Conservation (phyloP, 1,140 invertebrate genomes). For the Drosophila setifemur region DNA sequence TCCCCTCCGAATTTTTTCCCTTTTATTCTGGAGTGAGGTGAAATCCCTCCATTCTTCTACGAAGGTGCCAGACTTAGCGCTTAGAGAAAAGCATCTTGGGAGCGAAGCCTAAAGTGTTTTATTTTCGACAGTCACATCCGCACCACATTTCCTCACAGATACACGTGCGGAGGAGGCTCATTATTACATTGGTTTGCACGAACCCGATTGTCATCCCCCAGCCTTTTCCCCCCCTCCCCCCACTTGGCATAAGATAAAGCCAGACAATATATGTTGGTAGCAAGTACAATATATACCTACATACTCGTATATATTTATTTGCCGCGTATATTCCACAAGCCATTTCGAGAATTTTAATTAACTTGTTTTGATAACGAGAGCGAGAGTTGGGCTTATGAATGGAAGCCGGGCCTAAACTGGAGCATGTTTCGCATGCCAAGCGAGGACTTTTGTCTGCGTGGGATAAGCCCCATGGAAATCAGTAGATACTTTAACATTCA, state of each 20-base stretch:
- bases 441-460: not conserved
- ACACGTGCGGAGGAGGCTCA: constrained; percentile 38
- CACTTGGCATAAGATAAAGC: constrained; percentile 38
- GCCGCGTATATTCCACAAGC: constrained; percentile 42
- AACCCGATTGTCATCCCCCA: constrained; percentile 38
- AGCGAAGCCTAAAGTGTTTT: constrained; percentile 65
- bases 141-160: constrained; percentile 49
- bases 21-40: not conserved
- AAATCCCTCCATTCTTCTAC: not conserved
- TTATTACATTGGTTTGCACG: constrained; percentile 53
- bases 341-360: constrained; percentile 74
- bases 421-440: constrained; percentile 32
- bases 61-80: constrained; percentile 58
- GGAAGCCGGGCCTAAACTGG: not conserved
- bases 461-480: not conserved
- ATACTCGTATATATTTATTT: constrained; percentile 2
- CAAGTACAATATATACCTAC: constrained; percentile 30
- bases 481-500: not conserved
- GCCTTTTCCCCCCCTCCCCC: too few species aligned
- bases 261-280: constrained; percentile 59
- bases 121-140: constrained; percentile 64
- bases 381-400: constrained; percentile 19
- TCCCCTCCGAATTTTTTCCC: not conserved
- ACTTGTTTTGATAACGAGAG: constrained; percentile 59
- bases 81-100: constrained; percentile 68